Evolutionary conservation across 2,113 vertebrate species (phyloP).

Genomic region (Acanthochromis polyacanthus): DNA sequence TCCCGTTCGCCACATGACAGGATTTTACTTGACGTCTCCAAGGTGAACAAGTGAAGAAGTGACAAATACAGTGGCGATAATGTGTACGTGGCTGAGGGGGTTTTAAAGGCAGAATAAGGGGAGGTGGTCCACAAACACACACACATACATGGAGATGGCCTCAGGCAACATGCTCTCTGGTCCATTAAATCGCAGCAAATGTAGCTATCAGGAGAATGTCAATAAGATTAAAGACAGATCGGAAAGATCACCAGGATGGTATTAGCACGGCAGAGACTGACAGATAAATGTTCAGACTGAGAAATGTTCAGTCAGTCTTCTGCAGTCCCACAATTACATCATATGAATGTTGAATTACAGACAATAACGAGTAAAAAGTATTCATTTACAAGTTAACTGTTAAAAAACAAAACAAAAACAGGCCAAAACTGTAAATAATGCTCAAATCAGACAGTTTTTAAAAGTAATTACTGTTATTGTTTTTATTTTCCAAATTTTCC

Average conservation of each 20-base stretch:
- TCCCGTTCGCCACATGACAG: constrained; percentile 1
- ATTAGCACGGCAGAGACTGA: constrained; percentile 15
- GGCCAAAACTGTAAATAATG: too few relatives aligned
- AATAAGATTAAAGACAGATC: constrained; percentile 49
- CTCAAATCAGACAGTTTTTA: too few relatives aligned
- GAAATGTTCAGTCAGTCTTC: background rate
- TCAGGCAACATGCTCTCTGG: background rate
- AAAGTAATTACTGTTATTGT: too few relatives aligned
- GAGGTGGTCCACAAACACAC: constrained; percentile 47
- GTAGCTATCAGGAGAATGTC: constrained; percentile 51
- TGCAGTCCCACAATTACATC: background rate
- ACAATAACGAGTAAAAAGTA: background rate
- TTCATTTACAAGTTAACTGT: too few relatives aligned
- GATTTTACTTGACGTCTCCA: background rate
- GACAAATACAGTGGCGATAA: background rate
- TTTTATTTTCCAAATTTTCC: too few relatives aligned
- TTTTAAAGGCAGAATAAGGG: constrained; percentile 22
- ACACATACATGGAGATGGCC: constrained; percentile 29
- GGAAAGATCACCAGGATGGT: constrained; percentile 15
- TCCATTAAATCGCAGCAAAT: constrained; percentile 47
- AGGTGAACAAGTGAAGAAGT: background rate
- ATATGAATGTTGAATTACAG: background rate
- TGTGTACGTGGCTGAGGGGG: background rate
- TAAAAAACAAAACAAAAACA: too few relatives aligned
- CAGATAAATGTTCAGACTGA: constrained; percentile 13